Conservation (phyloP, 2,888 invertebrate genomes). For the Drosophila suboccidentalis region DNA sequence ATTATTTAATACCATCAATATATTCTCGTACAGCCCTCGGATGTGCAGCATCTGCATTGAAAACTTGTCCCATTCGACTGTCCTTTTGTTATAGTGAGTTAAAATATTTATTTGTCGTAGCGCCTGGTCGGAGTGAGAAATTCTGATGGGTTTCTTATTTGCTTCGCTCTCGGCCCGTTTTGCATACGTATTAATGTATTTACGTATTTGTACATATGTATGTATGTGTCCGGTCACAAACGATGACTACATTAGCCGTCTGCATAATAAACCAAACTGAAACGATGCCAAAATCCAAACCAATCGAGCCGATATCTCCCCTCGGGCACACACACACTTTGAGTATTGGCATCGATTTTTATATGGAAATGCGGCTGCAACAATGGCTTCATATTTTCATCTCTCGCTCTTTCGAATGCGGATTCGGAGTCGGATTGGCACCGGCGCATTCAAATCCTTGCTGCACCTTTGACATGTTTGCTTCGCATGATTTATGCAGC, state of each 20-base stretch:
- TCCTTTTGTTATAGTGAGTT: constrained; percentile 81
- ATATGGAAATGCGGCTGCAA: constrained; percentile 76
- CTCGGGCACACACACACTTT: neutral
- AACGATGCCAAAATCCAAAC: constrained; percentile 1
- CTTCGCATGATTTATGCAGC: constrained; percentile 79
- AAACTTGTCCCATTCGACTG: constrained; percentile 42
- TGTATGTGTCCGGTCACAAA: constrained; percentile 33
- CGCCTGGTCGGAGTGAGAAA: constrained; percentile 83
- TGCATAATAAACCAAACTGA: constrained; percentile 67
- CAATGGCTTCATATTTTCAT: constrained; percentile 81
- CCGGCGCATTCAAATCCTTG: constrained; percentile 78
- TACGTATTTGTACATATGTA: too few species aligned
- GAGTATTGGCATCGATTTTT: constrained; percentile 69
- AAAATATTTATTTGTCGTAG: constrained; percentile 84
- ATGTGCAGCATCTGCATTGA: constrained; percentile 26
- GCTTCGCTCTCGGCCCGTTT: constrained; percentile 65
- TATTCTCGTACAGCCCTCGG: constrained; percentile 26
- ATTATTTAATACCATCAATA: too few species aligned
- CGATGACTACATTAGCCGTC: constrained; percentile 79
- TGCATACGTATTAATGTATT: constrained; percentile 57
- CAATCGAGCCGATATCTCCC: neutral
- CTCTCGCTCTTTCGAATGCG: constrained; percentile 34
- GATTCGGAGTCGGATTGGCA: constrained; percentile 12
- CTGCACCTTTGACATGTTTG: constrained; percentile 79
- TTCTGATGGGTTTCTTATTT: constrained; percentile 81